Evolutionary conservation across 2,888 invertebrate genomes (phyloP).

Genomic region (Drosophila colorata): DNA sequence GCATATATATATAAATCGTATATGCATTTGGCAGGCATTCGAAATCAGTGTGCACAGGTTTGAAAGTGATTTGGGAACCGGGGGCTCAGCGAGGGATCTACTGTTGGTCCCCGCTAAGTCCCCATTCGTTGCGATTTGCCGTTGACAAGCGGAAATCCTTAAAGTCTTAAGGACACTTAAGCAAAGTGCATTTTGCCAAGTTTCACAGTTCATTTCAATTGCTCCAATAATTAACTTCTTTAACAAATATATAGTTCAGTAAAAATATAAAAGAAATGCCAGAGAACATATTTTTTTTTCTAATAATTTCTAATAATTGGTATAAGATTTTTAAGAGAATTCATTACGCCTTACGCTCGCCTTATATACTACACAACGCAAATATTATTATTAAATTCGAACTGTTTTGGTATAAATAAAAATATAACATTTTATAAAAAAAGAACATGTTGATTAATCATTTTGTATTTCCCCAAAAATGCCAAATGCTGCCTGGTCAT

Average conservation of each 20-base stretch:
- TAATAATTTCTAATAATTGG: too few relatives aligned
- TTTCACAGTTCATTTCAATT: constrained; percentile 15
- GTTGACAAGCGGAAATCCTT: constrained; percentile 66
- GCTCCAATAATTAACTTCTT: constrained; percentile 3
- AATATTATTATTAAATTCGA: too few relatives aligned
- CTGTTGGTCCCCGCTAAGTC: constrained; percentile 25
- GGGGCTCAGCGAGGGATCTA: constrained; percentile 16
- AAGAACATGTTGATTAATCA: too few relatives aligned
- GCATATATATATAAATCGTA: not conserved
- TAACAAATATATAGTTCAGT: too few relatives aligned
- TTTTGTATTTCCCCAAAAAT: too few relatives aligned
- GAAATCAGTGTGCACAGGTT: constrained; percentile 71
- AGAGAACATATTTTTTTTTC: too few relatives aligned
- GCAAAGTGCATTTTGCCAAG: constrained; percentile 49
- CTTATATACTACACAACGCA: too few relatives aligned
- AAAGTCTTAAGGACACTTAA: constrained; percentile 52
- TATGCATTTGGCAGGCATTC: constrained; percentile 34
- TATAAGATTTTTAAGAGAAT: too few relatives aligned
- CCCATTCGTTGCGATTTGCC: constrained; percentile 53
- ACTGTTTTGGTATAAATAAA: too few relatives aligned
- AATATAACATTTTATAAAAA: too few relatives aligned
- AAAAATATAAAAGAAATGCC: not conserved
- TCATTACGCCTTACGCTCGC: too few relatives aligned
- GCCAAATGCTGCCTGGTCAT: too few relatives aligned
- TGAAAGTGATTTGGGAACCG: constrained; percentile 67